Evolutionary conservation across 1,140 invertebrate species (phyloP).

Genomic region (Dinoponera quadriceps): DNA sequence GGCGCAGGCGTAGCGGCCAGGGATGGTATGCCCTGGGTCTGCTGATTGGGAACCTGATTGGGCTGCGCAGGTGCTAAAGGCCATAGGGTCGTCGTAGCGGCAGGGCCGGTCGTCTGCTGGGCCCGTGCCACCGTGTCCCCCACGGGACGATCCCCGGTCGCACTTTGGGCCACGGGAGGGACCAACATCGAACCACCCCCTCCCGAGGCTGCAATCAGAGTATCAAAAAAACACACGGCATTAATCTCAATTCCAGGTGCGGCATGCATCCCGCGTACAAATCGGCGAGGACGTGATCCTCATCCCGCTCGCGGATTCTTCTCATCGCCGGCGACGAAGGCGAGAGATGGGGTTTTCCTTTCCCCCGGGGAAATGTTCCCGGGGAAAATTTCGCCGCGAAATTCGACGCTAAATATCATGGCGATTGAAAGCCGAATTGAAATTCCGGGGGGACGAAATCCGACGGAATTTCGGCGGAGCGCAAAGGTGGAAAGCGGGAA

Average conservation of each 20-base stretch:
- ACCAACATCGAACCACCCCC: slow-evolving; percentile 85
- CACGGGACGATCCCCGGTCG: slow-evolving; percentile 80
- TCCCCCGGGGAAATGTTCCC: too few relatives aligned
- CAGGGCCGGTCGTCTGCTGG: slow-evolving; percentile 77
- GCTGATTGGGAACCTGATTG: slow-evolving; percentile 79
- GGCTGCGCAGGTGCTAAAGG: slow-evolving; percentile 85
- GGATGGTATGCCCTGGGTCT: slow-evolving; percentile 82
- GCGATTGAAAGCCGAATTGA: too few relatives aligned
- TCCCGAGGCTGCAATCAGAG: slow-evolving; percentile 82
- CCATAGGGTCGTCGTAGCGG: slow-evolving; percentile 84
- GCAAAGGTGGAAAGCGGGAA: too few relatives aligned
- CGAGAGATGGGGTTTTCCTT: too few relatives aligned
- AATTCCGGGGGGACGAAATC: too few relatives aligned
- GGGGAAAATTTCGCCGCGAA: too few relatives aligned
- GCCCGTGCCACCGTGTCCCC: slow-evolving; percentile 79
- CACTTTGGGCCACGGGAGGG: slow-evolving; percentile 83
- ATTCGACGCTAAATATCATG: too few relatives aligned
- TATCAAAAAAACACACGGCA: slow-evolving; percentile 41
- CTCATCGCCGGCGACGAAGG: background rate
- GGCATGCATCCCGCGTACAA: background rate
- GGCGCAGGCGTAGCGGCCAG: slow-evolving; percentile 85
- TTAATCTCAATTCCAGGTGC: slow-evolving; percentile 37
- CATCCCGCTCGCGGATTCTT: background rate
- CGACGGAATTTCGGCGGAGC: too few relatives aligned
- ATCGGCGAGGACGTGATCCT: background rate